Evolutionary conservation across 1,140 invertebrate genomes (phyloP).

Genomic region (Lutraria rhynchaena): DNA sequence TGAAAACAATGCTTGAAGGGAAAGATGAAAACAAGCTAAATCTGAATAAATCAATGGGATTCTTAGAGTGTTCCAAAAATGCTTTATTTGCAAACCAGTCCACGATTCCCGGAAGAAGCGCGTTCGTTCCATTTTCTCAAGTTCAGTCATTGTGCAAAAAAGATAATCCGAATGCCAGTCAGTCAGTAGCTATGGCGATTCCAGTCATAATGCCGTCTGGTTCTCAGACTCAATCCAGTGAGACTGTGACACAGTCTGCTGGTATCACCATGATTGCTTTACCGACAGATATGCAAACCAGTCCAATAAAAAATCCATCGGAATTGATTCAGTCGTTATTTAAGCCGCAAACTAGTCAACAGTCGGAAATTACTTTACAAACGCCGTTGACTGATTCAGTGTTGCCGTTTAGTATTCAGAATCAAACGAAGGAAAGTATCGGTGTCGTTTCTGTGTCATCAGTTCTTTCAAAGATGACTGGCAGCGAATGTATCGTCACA

Average conservation of each 20-base stretch:
- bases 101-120: constrained; percentile 42
- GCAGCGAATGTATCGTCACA: constrained; percentile 11
- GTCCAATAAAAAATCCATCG: constrained; percentile 7
- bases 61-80: constrained; percentile 39
- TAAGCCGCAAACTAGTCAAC: background rate
- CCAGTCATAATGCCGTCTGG: constrained; percentile 37
- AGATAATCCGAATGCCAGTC: constrained; percentile 20
- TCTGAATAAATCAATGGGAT: constrained; percentile 52
- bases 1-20: constrained; percentile 45
- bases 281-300: constrained; percentile 7
- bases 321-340: background rate
- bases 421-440: constrained; percentile 17
- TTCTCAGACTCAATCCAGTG: constrained; percentile 3
- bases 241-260: constrained; percentile 22
- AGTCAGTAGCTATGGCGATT: constrained; percentile 46
- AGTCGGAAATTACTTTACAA: background rate
- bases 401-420: constrained; percentile 2
- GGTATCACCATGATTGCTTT: constrained; percentile 32
- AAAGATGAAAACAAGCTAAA: constrained; percentile 8
- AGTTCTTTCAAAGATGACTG: constrained; percentile 29
- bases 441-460: constrained; percentile 32
- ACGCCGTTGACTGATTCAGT: background rate
- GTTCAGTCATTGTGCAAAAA: constrained; percentile 38
- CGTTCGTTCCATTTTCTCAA: constrained; percentile 63
- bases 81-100: constrained; percentile 54